These are phyloP conservation scores for Actias luna DNA, from an alignment of 2,888 invertebrate species.

Conservation along the genomic window DNA sequence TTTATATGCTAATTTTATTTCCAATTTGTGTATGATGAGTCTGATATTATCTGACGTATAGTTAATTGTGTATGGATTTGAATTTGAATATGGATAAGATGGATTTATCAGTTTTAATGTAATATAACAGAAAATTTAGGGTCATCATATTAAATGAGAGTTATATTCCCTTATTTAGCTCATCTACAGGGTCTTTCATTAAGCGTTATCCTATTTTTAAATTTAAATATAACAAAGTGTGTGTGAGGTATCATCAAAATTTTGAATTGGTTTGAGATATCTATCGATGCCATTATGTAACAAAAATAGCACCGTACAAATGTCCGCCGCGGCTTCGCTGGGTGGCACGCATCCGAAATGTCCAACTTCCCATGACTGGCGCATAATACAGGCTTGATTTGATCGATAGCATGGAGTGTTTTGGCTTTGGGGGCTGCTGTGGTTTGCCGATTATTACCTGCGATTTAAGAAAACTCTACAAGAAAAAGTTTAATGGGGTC, in stretches of 20 bases:
- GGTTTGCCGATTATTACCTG: neutral
- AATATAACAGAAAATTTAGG: slow-evolving; percentile 51
- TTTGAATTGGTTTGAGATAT: neutral
- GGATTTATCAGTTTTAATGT: slow-evolving; percentile 47
- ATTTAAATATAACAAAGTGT: slow-evolving; percentile 18
- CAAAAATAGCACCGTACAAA: neutral
- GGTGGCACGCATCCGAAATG: neutral
- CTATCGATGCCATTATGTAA: neutral
- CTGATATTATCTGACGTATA: slow-evolving; percentile 50
- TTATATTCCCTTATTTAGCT: slow-evolving; percentile 31
- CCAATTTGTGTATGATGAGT: slow-evolving; percentile 47
- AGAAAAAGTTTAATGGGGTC: neutral
- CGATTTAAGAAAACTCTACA: neutral
- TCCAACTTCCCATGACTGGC: neutral
- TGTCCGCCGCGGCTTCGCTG: neutral
- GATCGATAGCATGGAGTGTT: neutral
- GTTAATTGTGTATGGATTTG: slow-evolving; percentile 65
- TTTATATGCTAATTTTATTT: slow-evolving; percentile 52
- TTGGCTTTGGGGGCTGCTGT: neutral
- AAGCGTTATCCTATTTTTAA: too few relatives aligned
- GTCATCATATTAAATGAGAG: slow-evolving; percentile 63
- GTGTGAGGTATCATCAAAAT: neutral
- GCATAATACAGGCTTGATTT: neutral
- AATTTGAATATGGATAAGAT: slow-evolving; percentile 61
- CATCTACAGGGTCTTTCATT: too few relatives aligned